A percentile compares a stretch with the other conserved stretches of the same genome.
Conservation (phyloP, 2,113 vertebrate species). For the Oreochromis aureus region DNA sequence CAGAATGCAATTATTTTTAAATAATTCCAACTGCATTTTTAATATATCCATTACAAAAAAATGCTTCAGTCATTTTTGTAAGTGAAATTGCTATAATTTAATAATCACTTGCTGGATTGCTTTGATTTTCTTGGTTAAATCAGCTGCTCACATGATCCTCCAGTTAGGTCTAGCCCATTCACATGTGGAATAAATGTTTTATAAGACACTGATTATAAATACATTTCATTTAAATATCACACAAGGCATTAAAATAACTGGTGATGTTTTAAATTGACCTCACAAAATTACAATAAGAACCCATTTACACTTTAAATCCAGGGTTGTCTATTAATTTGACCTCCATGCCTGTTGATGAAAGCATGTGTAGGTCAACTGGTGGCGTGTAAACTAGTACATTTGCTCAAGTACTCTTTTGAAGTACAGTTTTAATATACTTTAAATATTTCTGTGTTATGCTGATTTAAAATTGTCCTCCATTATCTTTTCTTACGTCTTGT, state of each 20-base stretch:
- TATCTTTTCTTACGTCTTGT: not conserved
- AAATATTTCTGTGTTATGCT: not conserved
- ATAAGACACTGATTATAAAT: not conserved
- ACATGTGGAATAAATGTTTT: not conserved
- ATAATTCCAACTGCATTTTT: not conserved
- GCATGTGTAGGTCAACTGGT: not conserved
- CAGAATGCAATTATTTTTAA: not conserved
- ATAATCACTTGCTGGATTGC: not conserved
- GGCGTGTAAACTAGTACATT: not conserved
- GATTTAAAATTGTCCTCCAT: not conserved
- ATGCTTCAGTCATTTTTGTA: not conserved
- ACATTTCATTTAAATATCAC: not conserved
- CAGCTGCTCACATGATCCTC: not conserved
- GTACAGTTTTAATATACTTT: not conserved
- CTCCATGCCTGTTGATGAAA: not conserved
- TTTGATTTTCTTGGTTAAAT: too few species aligned
- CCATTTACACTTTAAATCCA: not conserved
- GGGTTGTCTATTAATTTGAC: not conserved
- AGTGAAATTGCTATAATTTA: not conserved
- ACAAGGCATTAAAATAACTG: not conserved
- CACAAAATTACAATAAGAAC: not conserved
- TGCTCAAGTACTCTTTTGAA: not conserved
- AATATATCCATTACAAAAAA: not conserved
- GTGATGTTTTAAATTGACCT: not conserved
- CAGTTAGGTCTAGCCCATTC: not conserved